Conservation (phyloP, 2,113 vertebrate genomes). For the Trematomus loennbergii region DNA sequence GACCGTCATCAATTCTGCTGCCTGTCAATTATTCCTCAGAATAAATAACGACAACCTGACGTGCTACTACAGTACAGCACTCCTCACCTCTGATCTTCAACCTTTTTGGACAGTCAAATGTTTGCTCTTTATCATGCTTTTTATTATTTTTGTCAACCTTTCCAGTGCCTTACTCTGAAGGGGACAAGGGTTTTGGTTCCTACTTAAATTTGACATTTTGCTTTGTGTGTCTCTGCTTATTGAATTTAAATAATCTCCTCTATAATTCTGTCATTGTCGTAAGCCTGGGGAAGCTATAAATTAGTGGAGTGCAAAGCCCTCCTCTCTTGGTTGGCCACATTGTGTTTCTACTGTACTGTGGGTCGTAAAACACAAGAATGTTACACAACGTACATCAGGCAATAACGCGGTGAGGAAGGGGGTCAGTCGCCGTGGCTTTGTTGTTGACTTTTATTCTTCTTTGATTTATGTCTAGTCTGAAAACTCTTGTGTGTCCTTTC, state of each 20-base stretch:
- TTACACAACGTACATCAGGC: conserved; percentile 47
- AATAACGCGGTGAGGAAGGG: neutral
- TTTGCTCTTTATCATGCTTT: neutral
- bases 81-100: conserved; percentile 18
- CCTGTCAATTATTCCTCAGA: conserved; percentile 27
- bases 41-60: conserved; percentile 26
- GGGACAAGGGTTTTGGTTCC: conserved; percentile 30
- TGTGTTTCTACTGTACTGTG: conserved; percentile 52
- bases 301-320: conserved; percentile 41
- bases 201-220: conserved; percentile 52
- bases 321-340: conserved; percentile 32
- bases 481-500: conserved; percentile 55
- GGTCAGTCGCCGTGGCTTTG: conserved; percentile 32
- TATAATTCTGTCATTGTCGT: conserved; percentile 60
- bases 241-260: conserved; percentile 65
- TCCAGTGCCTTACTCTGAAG: neutral
- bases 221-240: conserved; percentile 47
- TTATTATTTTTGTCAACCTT: conserved; percentile 12
- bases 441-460: conserved; percentile 41
- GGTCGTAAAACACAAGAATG: conserved; percentile 49
- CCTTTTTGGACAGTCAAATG: neutral
- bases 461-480: conserved; percentile 35
- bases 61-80: neutral
- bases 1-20: conserved; percentile 18
- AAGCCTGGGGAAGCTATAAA: conserved; percentile 55